Evolutionary conservation across 2,797 vertebrate species (phyloP).

Genomic region (Falco concolor): DNA sequence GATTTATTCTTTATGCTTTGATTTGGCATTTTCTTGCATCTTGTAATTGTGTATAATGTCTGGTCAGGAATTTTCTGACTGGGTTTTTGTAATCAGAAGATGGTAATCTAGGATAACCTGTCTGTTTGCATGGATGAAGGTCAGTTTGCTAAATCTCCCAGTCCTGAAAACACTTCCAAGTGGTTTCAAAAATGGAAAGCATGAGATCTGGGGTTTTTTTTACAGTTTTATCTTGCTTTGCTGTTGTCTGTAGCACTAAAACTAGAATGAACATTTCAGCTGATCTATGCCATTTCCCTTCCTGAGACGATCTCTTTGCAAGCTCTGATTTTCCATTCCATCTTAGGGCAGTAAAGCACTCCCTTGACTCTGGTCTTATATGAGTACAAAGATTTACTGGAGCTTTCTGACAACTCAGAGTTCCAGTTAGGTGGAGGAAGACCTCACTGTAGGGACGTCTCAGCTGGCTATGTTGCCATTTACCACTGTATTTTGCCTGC

Average conservation of each 20-base stretch:
- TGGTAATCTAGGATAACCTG: background rate
- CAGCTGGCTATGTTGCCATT: background rate
- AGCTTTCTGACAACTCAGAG: background rate
- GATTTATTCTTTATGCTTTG: background rate
- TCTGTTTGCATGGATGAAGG: background rate
- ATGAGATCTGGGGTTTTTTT: background rate
- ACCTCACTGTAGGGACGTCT: background rate
- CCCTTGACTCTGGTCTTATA: background rate
- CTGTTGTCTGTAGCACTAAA: background rate
- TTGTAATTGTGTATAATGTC: background rate
- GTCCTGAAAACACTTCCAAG: background rate
- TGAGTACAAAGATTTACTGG: background rate
- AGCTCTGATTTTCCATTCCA: conserved; percentile 36
- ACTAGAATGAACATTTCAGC: background rate
- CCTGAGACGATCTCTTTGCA: background rate
- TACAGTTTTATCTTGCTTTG: background rate
- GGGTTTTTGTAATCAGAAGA: background rate
- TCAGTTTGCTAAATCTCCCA: background rate
- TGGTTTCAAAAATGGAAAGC: background rate
- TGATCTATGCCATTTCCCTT: background rate
- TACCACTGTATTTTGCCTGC: background rate
- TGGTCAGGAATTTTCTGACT: background rate
- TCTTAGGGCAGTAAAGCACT: background rate
- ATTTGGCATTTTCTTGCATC: background rate
- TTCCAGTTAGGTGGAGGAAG: background rate